phyloP scores from a whole-genome alignment of 2,113 vertebrate genomes.

The Pardalotus punctatus region DNA sequence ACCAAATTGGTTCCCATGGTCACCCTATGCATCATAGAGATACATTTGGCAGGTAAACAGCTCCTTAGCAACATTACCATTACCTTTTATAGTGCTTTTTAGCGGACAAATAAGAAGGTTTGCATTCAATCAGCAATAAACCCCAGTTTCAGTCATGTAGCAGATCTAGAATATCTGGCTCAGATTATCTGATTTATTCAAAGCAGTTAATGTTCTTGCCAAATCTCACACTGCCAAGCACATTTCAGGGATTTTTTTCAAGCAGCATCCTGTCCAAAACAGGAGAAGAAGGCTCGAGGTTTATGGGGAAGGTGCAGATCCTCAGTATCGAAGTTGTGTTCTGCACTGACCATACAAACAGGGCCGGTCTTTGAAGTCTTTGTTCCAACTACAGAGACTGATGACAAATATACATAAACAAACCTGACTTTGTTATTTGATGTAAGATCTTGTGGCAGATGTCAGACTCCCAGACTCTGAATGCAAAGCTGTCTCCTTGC shows the following conservation, averaged over 20 bases:
- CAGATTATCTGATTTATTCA: conserved; percentile 16
- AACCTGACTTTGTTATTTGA: background rate
- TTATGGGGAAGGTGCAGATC: background rate
- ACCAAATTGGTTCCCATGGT: conserved; percentile 62
- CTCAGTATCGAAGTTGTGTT: background rate
- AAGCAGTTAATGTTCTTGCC: background rate
- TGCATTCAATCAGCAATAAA: conserved; percentile 10
- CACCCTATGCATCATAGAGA: conserved; percentile 37
- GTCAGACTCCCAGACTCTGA: background rate
- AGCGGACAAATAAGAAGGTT: background rate
- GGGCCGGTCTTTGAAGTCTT: background rate
- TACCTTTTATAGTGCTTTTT: background rate
- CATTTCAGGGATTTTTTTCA: background rate
- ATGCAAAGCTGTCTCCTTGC: background rate
- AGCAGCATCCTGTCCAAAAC: background rate
- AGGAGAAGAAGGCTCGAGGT: background rate
- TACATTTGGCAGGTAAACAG: conserved; percentile 23
- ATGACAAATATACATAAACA: background rate
- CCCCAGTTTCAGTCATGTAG: background rate
- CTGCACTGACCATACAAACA: background rate
- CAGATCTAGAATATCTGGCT: background rate
- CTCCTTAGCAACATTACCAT: conserved; percentile 48
- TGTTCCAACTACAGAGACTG: background rate
- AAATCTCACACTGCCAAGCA: background rate
- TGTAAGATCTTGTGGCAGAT: background rate